phyloP scores from a whole-genome alignment of 2,888 invertebrate species.

The Petrolisthes manimaculis region DNA sequence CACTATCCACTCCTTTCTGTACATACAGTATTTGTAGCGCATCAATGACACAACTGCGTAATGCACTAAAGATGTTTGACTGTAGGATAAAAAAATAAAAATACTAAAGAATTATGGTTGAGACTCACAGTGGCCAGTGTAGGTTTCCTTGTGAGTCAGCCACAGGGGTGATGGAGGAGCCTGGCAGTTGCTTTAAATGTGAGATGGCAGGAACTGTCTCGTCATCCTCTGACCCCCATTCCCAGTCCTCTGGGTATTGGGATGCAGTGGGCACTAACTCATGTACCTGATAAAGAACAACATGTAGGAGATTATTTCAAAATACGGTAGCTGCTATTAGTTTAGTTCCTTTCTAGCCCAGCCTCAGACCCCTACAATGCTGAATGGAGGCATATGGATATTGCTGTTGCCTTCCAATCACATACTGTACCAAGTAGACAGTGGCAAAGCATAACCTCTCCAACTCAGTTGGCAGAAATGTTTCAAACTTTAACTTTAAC shows the following conservation, averaged over 20 bases:
- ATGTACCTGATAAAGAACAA: slow-evolving; percentile 67
- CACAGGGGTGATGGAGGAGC: slow-evolving; percentile 67
- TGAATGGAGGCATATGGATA: too few species aligned
- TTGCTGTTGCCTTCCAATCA: too few species aligned
- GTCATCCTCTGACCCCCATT: slow-evolving; percentile 66
- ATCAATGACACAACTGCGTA: too few species aligned
- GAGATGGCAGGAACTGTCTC: slow-evolving; percentile 48
- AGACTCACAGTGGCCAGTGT: slow-evolving; percentile 69
- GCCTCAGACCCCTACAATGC: too few species aligned
- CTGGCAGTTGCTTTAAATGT: slow-evolving; percentile 69
- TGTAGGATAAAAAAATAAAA: slow-evolving; percentile 14
- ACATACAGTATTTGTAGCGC: too few species aligned
- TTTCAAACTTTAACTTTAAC: too few species aligned
- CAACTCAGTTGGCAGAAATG: too few species aligned
- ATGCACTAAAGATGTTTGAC: too few species aligned
- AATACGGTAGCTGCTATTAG: not conserved
- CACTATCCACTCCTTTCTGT: too few species aligned
- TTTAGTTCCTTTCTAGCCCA: too few species aligned
- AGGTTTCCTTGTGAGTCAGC: slow-evolving; percentile 65
- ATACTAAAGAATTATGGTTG: not conserved
- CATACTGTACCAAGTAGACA: too few species aligned
- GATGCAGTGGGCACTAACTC: slow-evolving; percentile 69
- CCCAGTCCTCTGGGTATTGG: slow-evolving; percentile 67
- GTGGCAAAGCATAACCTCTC: too few species aligned
- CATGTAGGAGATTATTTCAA: slow-evolving; percentile 3